Base-by-base conservation (phyloP, 2,888 invertebrate genomes). In the Eumacrocentrus americanus region DNA sequence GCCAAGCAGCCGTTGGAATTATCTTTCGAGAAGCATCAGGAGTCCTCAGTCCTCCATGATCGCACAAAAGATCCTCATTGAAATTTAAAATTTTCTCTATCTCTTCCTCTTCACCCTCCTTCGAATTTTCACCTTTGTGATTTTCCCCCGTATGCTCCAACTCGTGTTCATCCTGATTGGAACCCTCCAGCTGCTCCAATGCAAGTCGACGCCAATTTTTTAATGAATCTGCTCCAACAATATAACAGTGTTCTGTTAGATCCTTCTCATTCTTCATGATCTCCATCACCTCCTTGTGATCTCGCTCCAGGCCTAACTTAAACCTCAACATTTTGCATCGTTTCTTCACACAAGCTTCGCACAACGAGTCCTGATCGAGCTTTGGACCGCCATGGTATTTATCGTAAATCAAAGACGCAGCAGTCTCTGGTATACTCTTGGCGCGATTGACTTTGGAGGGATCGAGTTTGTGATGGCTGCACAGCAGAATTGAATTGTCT, bases 161-260 rank as follows among this genome's bases (percentile, higher is more conserved):
- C 6, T 25, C 44, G 14, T 40, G 40, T 11, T 60, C 47, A 22
- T 52, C 52, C 25, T 48, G 48, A 35, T 37, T 18, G 16, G 37
- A 51, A 51, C 25, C 47, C 6, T 59, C 58, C 23, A 51, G 16
- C 16, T 50, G 44, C 67, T 77, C 81, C 74, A 81, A 71, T 1
- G 82, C 84, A 35, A 84, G 72, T 48, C 80, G 78, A 58, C 82
- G 80, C 87, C 86, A 87, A 38, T 77, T 81, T 63, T 83, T 81
- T n/a, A 86, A 74, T 0, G 85, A 85, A 46, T 82, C 79, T 60
- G 84, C 84, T 4, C 86, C 86, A 16, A 86, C 81, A 81, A 85
- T 84, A 70, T 77, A 86, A 53, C 79, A 62, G 62, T 72, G 62
- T 67, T 80, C 71, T 20, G 58, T 69, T 25, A 71, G 64, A 50